Evolutionary conservation across 35 echinoderm and acorn worm species (phyloP).

Genomic region (Ophioderma brevispina): DNA sequence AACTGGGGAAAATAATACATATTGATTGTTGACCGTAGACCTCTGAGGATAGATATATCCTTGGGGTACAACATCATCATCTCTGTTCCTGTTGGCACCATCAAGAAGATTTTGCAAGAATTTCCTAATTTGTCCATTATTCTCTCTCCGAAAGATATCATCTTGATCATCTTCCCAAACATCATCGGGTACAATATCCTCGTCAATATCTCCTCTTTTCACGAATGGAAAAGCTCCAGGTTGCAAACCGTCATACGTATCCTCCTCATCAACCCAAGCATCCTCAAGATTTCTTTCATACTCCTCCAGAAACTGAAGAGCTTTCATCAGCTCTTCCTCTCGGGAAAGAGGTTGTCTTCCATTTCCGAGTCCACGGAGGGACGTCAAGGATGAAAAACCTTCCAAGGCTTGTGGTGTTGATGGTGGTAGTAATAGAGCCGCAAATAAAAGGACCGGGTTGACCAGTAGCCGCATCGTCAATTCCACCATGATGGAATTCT

Average conservation of each 20-base stretch:
- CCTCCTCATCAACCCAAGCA: neutral
- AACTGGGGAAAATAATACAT: slow-evolving; percentile 1
- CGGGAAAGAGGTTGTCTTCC: neutral
- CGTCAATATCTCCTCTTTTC: neutral
- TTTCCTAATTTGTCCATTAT: neutral
- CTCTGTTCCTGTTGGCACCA: neutral
- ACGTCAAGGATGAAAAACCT: neutral
- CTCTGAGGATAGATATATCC: neutral
- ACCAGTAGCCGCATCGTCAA: neutral
- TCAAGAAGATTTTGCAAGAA: neutral
- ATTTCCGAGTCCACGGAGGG: neutral
- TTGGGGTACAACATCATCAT: neutral
- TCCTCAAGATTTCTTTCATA: neutral
- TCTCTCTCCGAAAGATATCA: neutral
- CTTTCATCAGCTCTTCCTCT: neutral
- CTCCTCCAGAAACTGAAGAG: neutral
- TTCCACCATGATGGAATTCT: neutral
- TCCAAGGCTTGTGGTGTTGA: neutral
- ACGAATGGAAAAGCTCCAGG: neutral
- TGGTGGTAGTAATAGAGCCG: neutral
- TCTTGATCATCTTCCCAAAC: neutral
- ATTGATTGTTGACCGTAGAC: neutral
- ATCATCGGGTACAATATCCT: neutral
- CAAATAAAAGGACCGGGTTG: neutral
- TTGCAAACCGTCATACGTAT: neutral